Conservation (phyloP, 2,888 invertebrate species). For the Mimumesa dahlbomi region DNA sequence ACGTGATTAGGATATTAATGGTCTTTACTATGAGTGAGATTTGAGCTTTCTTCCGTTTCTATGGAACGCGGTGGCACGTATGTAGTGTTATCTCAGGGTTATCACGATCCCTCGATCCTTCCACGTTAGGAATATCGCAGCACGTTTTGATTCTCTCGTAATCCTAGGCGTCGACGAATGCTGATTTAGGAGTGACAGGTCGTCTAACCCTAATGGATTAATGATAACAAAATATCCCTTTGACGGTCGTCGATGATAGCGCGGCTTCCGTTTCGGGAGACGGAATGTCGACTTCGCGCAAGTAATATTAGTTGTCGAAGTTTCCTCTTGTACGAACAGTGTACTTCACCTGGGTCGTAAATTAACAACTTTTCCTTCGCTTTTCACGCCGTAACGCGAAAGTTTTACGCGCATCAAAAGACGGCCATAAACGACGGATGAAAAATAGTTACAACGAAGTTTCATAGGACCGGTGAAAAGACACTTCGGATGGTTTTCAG, state of each 20-base stretch:
- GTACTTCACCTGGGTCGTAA: conserved; percentile 3
- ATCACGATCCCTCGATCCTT: conserved; percentile 29
- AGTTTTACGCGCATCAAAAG: not conserved
- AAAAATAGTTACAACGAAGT: conserved; percentile 12
- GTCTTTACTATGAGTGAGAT: too few species aligned
- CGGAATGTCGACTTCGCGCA: not conserved
- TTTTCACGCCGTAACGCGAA: conserved; percentile 4
- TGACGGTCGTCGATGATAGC: not conserved
- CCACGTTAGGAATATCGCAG: conserved; percentile 8
- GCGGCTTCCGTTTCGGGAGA: conserved; percentile 15
- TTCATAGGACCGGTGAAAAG: conserved; percentile 6
- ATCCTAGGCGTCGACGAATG: conserved; percentile 15
- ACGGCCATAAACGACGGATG: not conserved
- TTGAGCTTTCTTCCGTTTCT: conserved; percentile 1
- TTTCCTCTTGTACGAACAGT: conserved; percentile 3
- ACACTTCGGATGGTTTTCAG: not conserved
- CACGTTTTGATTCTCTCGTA: conserved; percentile 7
- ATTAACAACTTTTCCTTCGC: conserved; percentile 12
- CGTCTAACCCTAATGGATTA: conserved; percentile 24
- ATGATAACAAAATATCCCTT: conserved; percentile 4
- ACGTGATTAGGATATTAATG: too few species aligned
- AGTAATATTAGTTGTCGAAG: conserved; percentile 10
- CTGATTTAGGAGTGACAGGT: conserved; percentile 16
- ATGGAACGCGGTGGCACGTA: not conserved
- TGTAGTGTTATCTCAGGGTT: conserved; percentile 29